A percentile compares a stretch with the other conserved stretches of the same genome.
Conservation (phyloP, 2,113 vertebrate species). For the Platanista minor region DNA sequence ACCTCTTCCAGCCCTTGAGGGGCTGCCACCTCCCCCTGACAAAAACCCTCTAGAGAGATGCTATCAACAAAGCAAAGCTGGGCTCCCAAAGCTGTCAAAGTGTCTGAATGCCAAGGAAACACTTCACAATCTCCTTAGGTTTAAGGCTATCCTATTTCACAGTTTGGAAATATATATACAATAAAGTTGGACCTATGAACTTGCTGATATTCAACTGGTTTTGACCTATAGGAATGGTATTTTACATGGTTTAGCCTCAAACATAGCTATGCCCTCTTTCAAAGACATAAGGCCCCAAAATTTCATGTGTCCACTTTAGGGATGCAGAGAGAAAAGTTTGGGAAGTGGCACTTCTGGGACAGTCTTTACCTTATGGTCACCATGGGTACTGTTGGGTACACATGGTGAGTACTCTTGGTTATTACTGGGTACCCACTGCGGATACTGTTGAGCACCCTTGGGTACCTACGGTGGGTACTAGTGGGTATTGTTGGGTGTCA, state of each 20-base stretch:
- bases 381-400: too few relatives aligned
- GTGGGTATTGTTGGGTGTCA: not conserved
- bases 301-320: not conserved
- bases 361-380: not conserved
- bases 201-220: not conserved
- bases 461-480: too few relatives aligned
- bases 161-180: accelerated
- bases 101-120: accelerated
- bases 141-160: not conserved
- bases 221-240: accelerated
- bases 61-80: accelerated
- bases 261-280: accelerated
- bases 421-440: accelerated
- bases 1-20: accelerated
- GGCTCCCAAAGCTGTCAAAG: accelerated
- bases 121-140: accelerated
- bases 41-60: too few relatives aligned
- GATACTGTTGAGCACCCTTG: not conserved
- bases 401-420: too few relatives aligned
- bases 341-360: not conserved
- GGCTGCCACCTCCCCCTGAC: accelerated
- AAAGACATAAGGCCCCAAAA: not conserved
- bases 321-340: not conserved
- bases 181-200: not conserved
- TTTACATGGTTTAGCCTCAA: not conserved